Conservation (phyloP, 2,797 vertebrate genomes). For the Masticophis lateralis region DNA sequence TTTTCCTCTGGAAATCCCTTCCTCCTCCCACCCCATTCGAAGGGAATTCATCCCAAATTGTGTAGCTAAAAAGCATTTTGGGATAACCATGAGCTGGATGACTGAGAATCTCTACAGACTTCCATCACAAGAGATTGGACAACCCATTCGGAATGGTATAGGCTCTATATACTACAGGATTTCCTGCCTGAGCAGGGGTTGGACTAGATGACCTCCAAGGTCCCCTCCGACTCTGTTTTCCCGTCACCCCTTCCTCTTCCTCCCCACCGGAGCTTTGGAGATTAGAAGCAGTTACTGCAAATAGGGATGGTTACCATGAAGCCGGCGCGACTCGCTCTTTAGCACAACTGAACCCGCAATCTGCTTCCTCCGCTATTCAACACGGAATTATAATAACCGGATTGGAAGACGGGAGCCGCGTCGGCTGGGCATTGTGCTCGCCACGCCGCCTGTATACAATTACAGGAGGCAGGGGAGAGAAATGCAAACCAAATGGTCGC, state of each 20-base stretch:
- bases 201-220: too few relatives aligned
- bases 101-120: too few relatives aligned
- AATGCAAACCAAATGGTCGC: constrained; percentile 66
- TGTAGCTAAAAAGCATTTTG: too few relatives aligned
- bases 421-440: constrained; percentile 34
- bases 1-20: too few relatives aligned
- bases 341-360: constrained; percentile 60
- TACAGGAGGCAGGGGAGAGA: constrained; percentile 47
- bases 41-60: too few relatives aligned
- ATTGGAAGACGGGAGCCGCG: background rate
- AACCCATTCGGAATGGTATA: too few relatives aligned
- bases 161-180: too few relatives aligned
- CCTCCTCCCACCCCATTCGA: too few relatives aligned
- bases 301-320: constrained; percentile 66
- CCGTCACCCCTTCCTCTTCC: constrained; percentile 15
- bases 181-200: too few relatives aligned
- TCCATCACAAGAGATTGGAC: too few relatives aligned
- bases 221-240: background rate
- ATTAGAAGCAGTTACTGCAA: constrained; percentile 63
- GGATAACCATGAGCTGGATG: too few relatives aligned
- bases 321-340: constrained; percentile 64
- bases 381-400: constrained; percentile 59
- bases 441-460: constrained; percentile 58
- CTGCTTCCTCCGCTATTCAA: constrained; percentile 63
- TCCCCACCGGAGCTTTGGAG: constrained; percentile 37